Percentiles rank a stretch among this genome's conserved stretches.
phyloP scores from a whole-genome alignment of 2,797 vertebrate species.

The Crenichthys baileyi region DNA sequence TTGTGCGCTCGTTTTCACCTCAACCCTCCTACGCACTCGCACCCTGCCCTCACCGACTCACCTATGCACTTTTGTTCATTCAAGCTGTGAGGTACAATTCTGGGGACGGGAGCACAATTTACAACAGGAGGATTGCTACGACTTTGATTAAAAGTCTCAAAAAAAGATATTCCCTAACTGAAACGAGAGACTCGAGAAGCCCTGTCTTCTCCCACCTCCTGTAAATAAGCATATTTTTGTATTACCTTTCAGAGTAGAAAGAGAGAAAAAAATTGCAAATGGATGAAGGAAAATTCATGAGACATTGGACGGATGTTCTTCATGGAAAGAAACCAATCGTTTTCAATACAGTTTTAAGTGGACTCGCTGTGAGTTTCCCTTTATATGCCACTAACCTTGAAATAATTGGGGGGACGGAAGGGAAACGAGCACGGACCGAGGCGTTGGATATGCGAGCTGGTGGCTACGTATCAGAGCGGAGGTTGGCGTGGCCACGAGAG shows the following conservation, averaged over 20 bases:
- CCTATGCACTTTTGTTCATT: conserved; percentile 88
- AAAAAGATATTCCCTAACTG: conserved; percentile 70
- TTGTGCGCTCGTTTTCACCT: conserved; percentile 58
- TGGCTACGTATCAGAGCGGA: conserved; percentile 53
- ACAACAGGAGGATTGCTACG: conserved; percentile 72
- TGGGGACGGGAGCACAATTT: conserved; percentile 78
- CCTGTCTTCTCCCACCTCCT: conserved; percentile 74
- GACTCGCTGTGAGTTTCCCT: conserved; percentile 65
- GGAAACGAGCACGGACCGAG: conserved; percentile 52
- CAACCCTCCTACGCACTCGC: conserved; percentile 63
- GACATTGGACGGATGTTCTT: conserved; percentile 76
- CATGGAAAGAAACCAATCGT: conserved; percentile 66
- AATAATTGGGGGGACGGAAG: conserved; percentile 48
- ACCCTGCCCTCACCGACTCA: conserved; percentile 79
- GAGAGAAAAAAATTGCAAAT: conserved; percentile 51
- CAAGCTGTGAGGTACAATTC: conserved; percentile 85
- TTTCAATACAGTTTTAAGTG: conserved; percentile 59
- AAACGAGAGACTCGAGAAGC: conserved; percentile 75
- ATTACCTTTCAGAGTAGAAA: conserved; percentile 72
- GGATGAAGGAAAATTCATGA: conserved; percentile 79
- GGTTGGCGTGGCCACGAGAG: conserved; percentile 45
- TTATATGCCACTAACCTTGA: conserved; percentile 67
- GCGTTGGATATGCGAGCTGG: conserved; percentile 47
- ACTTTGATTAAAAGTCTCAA: conserved; percentile 60
- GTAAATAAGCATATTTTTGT: conserved; percentile 82